These are phyloP conservation scores for Lithophane leautieri DNA, from an alignment of 2,888 invertebrate species.

Conservation along the genomic window DNA sequence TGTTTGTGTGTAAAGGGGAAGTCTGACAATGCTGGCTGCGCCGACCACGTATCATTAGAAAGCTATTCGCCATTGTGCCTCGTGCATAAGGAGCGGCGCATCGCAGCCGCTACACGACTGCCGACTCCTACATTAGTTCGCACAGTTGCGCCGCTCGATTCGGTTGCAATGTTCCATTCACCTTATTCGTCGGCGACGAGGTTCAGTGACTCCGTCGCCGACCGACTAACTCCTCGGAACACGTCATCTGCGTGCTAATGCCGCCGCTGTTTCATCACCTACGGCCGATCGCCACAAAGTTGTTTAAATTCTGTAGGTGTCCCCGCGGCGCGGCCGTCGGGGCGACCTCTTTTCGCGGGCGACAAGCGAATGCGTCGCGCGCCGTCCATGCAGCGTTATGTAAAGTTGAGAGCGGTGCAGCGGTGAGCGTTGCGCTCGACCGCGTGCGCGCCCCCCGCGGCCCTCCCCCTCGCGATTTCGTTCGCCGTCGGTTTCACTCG, in stretches of 20 bases:
- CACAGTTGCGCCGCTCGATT: constrained; percentile 78
- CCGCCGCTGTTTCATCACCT: constrained; percentile 83
- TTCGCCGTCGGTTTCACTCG: constrained; percentile 83
- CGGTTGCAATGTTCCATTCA: constrained; percentile 89
- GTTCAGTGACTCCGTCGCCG: constrained; percentile 88
- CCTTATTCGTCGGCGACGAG: constrained; percentile 87
- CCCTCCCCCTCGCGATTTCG: constrained; percentile 82
- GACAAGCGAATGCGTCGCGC: constrained; percentile 73
- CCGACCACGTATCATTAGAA: constrained; percentile 85
- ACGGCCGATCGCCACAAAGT: constrained; percentile 77
- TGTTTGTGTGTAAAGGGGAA: constrained; percentile 59
- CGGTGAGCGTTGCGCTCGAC: constrained; percentile 86
- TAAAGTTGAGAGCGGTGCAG: constrained; percentile 87
- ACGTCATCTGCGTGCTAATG: constrained; percentile 87
- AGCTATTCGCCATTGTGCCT: constrained; percentile 78
- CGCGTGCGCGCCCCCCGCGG: constrained; percentile 83
- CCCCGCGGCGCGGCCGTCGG: constrained; percentile 76
- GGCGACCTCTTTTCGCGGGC: constrained; percentile 86
- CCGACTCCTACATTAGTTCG: constrained; percentile 76
- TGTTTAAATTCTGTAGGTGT: constrained; percentile 87
- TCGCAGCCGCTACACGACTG: constrained; percentile 69
- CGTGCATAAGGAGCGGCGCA: constrained; percentile 80
- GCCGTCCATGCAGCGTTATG: constrained; percentile 84
- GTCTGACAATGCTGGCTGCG: constrained; percentile 61
- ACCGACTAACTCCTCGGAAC: constrained; percentile 84